Conservation (phyloP, 1,140 invertebrate species). For the Drosophila sturtevanti region DNA sequence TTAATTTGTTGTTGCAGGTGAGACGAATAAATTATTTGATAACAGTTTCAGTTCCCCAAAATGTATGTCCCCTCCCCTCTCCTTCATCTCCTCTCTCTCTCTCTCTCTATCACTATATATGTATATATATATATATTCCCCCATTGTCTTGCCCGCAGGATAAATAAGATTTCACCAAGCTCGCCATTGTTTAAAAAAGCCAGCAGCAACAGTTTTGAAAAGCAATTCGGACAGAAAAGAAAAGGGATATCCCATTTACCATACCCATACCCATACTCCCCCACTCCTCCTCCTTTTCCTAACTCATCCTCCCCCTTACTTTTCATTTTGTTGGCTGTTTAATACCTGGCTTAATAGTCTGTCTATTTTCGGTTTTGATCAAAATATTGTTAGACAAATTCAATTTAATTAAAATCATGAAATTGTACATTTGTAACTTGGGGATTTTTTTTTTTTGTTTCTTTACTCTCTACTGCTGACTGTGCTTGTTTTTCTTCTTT, state of each 20-base stretch:
- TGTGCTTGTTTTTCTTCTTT: not conserved
- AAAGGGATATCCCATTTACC: too few species aligned
- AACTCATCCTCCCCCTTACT: not conserved
- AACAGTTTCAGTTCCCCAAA: constrained; percentile 55
- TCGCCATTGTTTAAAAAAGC: constrained; percentile 50
- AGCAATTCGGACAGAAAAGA: not conserved
- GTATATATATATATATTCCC: too few species aligned
- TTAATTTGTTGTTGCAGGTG: constrained; percentile 80
- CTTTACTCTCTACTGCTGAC: not conserved
- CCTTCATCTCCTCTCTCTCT: not conserved
- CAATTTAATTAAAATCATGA: constrained; percentile 27
- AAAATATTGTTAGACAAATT: constrained; percentile 61
- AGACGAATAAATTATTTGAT: constrained; percentile 81
- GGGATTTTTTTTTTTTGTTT: not conserved
- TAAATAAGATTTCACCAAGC: constrained; percentile 73
- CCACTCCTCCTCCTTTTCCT: not conserved
- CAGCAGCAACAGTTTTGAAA: not conserved
- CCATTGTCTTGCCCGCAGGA: constrained; percentile 28
- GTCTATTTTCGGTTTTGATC: constrained; percentile 48
- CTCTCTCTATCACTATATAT: too few species aligned
- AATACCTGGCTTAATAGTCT: constrained; percentile 70
- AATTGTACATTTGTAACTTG: not conserved
- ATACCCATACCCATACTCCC: not conserved
- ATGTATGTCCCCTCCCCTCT: not conserved
- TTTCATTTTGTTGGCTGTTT: constrained; percentile 29